Evolutionary conservation across 2,797 vertebrate species (phyloP).

Genomic region (Sebastes hubbsi): DNA sequence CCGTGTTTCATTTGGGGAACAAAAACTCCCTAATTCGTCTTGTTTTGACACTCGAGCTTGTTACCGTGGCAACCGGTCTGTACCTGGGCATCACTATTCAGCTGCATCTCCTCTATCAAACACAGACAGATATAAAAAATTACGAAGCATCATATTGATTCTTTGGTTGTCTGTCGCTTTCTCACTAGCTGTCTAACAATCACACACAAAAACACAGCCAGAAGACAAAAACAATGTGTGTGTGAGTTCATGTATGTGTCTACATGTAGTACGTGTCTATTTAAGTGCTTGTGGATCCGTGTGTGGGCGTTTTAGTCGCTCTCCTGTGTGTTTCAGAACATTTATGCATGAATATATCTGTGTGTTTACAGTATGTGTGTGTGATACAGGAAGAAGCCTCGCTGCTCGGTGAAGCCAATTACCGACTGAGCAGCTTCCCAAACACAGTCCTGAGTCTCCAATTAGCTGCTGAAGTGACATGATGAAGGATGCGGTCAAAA

Average conservation of each 20-base stretch:
- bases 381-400: background rate
- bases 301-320: background rate
- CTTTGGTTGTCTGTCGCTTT: background rate
- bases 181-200: background rate
- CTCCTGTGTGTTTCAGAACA: background rate
- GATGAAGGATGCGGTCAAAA: background rate
- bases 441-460: slow-evolving; percentile 26
- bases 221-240: background rate
- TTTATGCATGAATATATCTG: background rate
- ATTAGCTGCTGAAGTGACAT: slow-evolving; percentile 26
- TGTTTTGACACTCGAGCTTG: slow-evolving; percentile 25
- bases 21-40: slow-evolving; percentile 26
- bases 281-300: background rate
- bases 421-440: slow-evolving; percentile 10
- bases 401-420: slow-evolving; percentile 33
- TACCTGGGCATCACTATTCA: slow-evolving; percentile 16
- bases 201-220: background rate
- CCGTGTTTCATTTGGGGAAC: background rate
- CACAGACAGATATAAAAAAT: background rate
- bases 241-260: background rate
- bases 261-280: background rate
- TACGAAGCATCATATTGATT: background rate
- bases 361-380: background rate
- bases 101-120: slow-evolving; percentile 1
- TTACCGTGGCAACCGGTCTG: slow-evolving; percentile 64